Evolutionary conservation across 2,113 vertebrate species (phyloP).

Genomic region (Amphiprion percula): DNA sequence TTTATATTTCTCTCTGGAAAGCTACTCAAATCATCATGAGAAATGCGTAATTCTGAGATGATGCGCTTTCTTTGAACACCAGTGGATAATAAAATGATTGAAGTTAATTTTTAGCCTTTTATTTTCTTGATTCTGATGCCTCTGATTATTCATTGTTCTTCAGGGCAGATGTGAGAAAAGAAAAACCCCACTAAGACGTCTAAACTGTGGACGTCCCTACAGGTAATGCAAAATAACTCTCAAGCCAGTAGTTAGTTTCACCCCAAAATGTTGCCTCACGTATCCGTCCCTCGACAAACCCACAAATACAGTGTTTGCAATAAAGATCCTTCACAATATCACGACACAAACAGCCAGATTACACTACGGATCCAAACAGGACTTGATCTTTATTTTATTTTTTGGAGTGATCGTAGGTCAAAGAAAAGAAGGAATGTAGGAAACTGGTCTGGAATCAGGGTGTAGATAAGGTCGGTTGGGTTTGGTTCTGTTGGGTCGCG

Average conservation of each 20-base stretch:
- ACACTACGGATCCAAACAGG: fast-evolving
- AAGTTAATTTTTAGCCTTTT: too few relatives aligned
- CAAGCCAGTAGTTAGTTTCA: not conserved
- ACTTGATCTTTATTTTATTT: not conserved
- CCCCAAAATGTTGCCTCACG: not conserved
- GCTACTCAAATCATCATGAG: too few relatives aligned
- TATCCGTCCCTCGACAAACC: not conserved
- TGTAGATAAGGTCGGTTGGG: not conserved
- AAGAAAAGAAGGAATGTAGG: not conserved
- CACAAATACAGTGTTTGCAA: not conserved
- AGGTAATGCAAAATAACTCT: not conserved
- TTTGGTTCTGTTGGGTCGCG: conserved; percentile 11
- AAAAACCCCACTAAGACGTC: too few relatives aligned
- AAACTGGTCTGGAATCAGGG: not conserved
- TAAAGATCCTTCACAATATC: conserved; percentile 10
- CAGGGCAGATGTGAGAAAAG: too few relatives aligned
- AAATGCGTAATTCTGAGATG: too few relatives aligned
- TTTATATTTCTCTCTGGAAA: too few relatives aligned
- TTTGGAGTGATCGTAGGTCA: not conserved
- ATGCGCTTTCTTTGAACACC: too few relatives aligned
- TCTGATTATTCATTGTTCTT: too few relatives aligned
- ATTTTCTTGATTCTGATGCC: too few relatives aligned
- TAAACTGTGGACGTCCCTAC: too few relatives aligned
- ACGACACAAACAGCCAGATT: not conserved
- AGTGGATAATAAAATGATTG: too few relatives aligned